A percentile compares a stretch with the other conserved stretches of the same genome.
Evolutionary conservation across 1,140 invertebrate species (phyloP).

Genomic region (Druon quercuslanigerum): DNA sequence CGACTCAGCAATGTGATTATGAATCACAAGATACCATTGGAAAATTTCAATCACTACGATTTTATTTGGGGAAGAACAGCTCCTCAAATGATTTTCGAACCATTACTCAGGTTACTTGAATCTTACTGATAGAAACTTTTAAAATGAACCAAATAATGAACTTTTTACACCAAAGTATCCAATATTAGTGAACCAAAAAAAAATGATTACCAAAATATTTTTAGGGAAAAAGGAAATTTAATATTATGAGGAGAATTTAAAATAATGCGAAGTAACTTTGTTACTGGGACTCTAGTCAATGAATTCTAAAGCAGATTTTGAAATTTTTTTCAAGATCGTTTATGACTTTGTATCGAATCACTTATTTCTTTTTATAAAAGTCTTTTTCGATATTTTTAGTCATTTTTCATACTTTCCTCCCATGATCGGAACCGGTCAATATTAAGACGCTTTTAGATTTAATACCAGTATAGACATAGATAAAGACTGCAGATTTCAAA

Average conservation of each 20-base stretch:
- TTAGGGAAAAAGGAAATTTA: neutral
- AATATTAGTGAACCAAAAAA: neutral
- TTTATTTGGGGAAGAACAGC: constrained; percentile 73
- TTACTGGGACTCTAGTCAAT: neutral
- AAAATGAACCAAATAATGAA: neutral
- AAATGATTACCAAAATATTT: neutral
- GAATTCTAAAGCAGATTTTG: neutral
- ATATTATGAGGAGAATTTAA: too few species aligned
- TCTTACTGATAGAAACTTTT: constrained; percentile 55
- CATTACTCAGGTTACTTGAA: constrained; percentile 60
- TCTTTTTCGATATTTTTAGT: too few species aligned
- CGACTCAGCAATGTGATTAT: constrained; percentile 65
- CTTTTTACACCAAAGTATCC: constrained; percentile 11
- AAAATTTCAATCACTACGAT: constrained; percentile 75
- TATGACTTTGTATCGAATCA: too few species aligned
- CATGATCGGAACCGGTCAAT: too few species aligned
- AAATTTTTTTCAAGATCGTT: too few species aligned
- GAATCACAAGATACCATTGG: constrained; percentile 58
- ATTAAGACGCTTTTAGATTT: too few species aligned
- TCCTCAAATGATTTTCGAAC: constrained; percentile 59
- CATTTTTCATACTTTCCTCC: too few species aligned
- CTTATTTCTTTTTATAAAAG: too few species aligned
- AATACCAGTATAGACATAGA: too few species aligned
- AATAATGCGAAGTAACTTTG: too few species aligned
- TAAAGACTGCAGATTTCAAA: too few species aligned